phyloP scores from a whole-genome alignment of 2,888 invertebrate genomes.

The Brachycybe producta region DNA sequence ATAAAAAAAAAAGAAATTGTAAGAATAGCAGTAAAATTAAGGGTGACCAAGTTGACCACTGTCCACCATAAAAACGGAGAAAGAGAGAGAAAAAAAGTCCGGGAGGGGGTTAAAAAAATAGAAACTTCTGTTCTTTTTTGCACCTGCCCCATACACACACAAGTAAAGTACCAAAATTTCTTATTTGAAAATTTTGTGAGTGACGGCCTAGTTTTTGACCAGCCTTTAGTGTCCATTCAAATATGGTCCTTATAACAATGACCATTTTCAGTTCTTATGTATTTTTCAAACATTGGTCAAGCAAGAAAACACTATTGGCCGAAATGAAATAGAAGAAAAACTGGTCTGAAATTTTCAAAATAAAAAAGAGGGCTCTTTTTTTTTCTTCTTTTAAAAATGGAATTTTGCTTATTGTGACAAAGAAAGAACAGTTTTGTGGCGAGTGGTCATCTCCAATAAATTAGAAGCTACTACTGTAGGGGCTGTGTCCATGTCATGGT shows the following conservation, averaged over 20 bases:
- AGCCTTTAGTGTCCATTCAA: neutral
- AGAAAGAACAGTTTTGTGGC: neutral
- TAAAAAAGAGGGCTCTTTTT: slow-evolving; percentile 8
- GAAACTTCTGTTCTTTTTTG: slow-evolving; percentile 3
- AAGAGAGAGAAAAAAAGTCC: slow-evolving; percentile 11
- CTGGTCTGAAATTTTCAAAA: neutral
- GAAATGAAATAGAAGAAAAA: neutral
- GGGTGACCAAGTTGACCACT: too few relatives aligned
- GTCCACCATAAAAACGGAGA: too few relatives aligned
- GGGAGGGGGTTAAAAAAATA: neutral
- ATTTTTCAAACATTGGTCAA: too few relatives aligned
- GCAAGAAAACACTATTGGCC: too few relatives aligned
- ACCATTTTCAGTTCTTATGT: neutral
- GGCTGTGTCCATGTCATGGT: neutral
- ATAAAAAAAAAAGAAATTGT: too few relatives aligned
- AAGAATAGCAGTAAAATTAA: too few relatives aligned
- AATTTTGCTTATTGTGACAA: slow-evolving; percentile 10
- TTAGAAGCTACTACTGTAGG: slow-evolving; percentile 8
- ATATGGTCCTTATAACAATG: slow-evolving; percentile 1
- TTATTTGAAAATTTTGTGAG: slow-evolving; percentile 4
- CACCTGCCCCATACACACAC: slow-evolving; percentile 13
- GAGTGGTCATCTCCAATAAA: slow-evolving; percentile 18
- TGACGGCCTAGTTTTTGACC: slow-evolving; percentile 11
- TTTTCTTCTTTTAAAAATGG: slow-evolving; percentile 6
- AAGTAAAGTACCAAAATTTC: slow-evolving; percentile 3